Evolutionary conservation across 2,113 vertebrate genomes (phyloP).

Genomic region (Ia io): DNA sequence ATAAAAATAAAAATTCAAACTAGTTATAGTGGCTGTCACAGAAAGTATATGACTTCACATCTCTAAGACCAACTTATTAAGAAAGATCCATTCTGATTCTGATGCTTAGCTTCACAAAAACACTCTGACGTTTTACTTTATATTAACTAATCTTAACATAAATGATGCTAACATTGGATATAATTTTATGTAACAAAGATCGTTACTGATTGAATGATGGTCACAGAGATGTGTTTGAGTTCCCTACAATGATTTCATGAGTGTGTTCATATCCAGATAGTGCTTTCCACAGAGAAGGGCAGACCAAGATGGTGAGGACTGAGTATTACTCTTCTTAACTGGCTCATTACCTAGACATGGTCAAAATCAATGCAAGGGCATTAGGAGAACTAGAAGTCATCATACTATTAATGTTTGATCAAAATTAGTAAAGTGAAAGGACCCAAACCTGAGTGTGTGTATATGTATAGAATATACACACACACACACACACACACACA

Average conservation of each 20-base stretch:
- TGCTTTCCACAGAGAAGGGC: neutral
- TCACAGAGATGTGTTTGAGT: neutral
- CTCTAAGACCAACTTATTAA: neutral
- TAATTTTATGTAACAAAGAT: neutral
- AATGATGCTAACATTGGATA: neutral
- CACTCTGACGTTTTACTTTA: neutral
- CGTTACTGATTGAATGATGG: neutral
- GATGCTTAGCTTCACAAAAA: neutral
- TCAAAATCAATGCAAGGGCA: neutral
- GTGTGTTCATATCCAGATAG: neutral
- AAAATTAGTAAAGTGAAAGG: neutral
- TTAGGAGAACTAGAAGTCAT: neutral
- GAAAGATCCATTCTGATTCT: neutral
- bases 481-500: too few relatives aligned
- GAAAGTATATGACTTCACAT: neutral
- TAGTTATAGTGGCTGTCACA: neutral
- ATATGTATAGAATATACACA: too few relatives aligned
- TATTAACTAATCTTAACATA: neutral
- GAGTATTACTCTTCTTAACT: neutral
- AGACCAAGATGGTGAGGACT: neutral
- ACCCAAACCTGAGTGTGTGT: neutral
- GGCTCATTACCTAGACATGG: neutral
- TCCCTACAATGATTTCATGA: neutral
- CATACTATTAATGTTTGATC: neutral
- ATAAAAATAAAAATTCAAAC: neutral